These are phyloP conservation scores for Uloborus plumipes DNA, from an alignment of 2,888 invertebrate genomes.

Conservation along the genomic window DNA sequence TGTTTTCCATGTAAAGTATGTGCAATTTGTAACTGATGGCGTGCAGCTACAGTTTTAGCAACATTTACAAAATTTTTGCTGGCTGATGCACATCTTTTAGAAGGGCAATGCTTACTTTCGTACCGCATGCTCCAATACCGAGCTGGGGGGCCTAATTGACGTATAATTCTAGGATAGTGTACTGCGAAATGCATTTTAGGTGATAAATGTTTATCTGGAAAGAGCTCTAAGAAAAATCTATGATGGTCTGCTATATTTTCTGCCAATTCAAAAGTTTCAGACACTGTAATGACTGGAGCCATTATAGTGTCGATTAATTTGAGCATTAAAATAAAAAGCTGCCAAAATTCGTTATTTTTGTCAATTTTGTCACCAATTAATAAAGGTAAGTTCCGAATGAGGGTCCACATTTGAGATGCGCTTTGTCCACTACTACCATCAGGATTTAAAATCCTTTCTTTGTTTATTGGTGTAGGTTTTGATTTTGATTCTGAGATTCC, in stretches of 20 bases:
- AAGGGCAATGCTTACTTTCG: conserved; percentile 20
- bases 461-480: background rate
- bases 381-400: conserved; percentile 12
- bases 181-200: conserved; percentile 26
- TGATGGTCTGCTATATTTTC: conserved; percentile 18
- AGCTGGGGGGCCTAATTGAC: conserved; percentile 8
- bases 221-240: conserved; percentile 1
- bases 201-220: conserved; percentile 3
- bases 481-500: background rate
- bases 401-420: conserved; percentile 3
- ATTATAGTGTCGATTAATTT: conserved; percentile 9
- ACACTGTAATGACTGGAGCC: conserved; percentile 14
- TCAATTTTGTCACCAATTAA: conserved; percentile 21
- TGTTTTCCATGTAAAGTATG: background rate
- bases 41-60: conserved; percentile 18
- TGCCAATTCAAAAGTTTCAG: conserved; percentile 11
- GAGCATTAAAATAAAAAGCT: conserved; percentile 14
- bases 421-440: background rate
- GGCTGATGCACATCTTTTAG: background rate
- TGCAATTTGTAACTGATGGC: conserved; percentile 14
- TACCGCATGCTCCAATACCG: conserved; percentile 18
- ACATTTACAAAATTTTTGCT: conserved; percentile 10
- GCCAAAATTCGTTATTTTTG: conserved; percentile 12
- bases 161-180: conserved; percentile 11
- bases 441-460: background rate